Base-by-base conservation (phyloP, 2,888 invertebrate genomes). In the Amphimallon solstitiale region DNA sequence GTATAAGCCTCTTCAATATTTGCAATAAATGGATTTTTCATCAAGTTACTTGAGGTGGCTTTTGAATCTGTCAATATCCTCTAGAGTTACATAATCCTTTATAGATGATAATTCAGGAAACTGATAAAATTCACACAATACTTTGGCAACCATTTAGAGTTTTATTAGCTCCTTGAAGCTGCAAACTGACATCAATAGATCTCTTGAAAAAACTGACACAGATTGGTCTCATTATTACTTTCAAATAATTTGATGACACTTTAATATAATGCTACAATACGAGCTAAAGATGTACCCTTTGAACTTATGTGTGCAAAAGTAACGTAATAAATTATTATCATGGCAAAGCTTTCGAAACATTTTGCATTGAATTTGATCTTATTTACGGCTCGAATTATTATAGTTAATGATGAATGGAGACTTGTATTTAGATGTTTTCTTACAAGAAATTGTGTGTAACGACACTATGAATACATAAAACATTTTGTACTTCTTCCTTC, bases 401-500 rank as follows among this genome's bases (percentile, higher is more conserved):
- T 23, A 23, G 3, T 23, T 23, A 2, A 23, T 23, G 23, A 23
- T 23, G 6, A 40, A 40, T 14, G 40, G 14, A 40, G 40, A 14
- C 40, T 40, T 40, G 7, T 40, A 40, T 7, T 2, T 40, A 40
- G n/a, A n/a, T n/a, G n/a, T n/a, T n/a, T n/a, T n/a, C n/a, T n/a
- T n/a, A n/a, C n/a, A n/a, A n/a, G 14, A 10, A 10, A 10, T 43
- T 15, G 17, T 15, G n/a, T 1, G 17, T 40, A 7, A 23, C 23
- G 3, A n/a, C n/a, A n/a, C n/a, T n/a, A n/a, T n/a, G n/a, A n/a
- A n/a, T n/a, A n/a, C n/a, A n/a, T n/a, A n/a, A n/a, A 23, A 74
- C 68, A 51, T 63, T 71, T 49, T 72, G 71, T 68, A 74, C 59
- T 72, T 71, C 73, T 73, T 66, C 63, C 74, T 76, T 76, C 56